Evolutionary conservation across 1,140 invertebrate genomes (phyloP), one percentile per base, ranked within the genome.

Genomic region (Ips typographus): DNA sequence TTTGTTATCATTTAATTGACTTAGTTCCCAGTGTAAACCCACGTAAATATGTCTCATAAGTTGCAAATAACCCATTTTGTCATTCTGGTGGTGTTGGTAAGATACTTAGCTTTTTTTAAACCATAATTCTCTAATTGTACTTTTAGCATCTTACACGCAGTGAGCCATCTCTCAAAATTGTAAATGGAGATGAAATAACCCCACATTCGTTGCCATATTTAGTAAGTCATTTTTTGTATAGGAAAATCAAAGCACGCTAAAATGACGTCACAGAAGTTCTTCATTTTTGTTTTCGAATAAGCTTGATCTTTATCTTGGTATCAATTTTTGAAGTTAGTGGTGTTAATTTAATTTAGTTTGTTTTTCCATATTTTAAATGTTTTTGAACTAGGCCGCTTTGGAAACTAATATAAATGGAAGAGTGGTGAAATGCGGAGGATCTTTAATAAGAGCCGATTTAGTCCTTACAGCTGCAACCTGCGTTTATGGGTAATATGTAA

Each of bases 171-270:
- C 43, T 70, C 4, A 47, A 62, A 40, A 78, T 79, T 62, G 71
- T 75, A 37, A 70, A 76, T 57, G 77, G 77, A 40, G 59, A 73
- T n/a, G 76, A 76, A 52, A 74, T 73, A 5, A 64, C 53, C 56
- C 72, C 75, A 38, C 76, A 77, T 67, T 82, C 74, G 2, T 41
- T 83, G 75, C 84, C 84, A 2, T 85, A 83, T 40, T 58, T 74
- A 40, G 75, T 74, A 71, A 68, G 67, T 49, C 22, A 3, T 22
- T 49, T 8, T 49, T 49, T 49, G 22, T 8, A 49, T 63, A 53
- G 4, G 37, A 2, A 55, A 55, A 37, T 6, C n/a, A 47, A 4
- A 47, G 43, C 4, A 47, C 8, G 8, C 4, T 47, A 4, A 47
- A 47, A 47, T 4, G 4, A 47, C 8, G 43, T 8, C 43, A 47